phyloP scores from a whole-genome alignment of 1,140 invertebrate species.

The Cydia fagiglandana region DNA sequence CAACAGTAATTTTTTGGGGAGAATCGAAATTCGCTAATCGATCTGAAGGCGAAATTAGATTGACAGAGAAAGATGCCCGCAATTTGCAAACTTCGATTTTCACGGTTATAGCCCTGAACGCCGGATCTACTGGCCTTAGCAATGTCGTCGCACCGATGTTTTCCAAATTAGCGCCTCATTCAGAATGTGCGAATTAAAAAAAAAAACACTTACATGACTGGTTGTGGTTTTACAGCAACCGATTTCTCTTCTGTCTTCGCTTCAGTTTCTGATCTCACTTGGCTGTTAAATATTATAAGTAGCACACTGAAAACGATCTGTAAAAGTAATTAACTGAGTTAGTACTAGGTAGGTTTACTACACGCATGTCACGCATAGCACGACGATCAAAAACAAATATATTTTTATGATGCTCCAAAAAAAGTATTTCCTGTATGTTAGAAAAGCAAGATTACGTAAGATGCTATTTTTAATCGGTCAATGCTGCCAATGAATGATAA shows the following conservation, averaged over 20 bases:
- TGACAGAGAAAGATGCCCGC: no score
- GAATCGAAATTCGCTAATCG: no score
- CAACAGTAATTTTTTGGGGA: no score
- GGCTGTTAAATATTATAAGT: slow-evolving; percentile 4
- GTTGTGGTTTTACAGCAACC: neutral
- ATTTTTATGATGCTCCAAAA: no score
- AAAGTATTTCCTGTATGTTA: no score
- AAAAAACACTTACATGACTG: slow-evolving; percentile 11
- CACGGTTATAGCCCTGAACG: neutral
- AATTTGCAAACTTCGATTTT: no score
- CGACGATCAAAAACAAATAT: neutral
- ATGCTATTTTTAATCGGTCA: no score
- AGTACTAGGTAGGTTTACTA: no score
- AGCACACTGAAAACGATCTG: neutral
- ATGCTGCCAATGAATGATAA: no score
- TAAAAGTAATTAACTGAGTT: neutral
- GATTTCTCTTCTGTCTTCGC: slow-evolving; percentile 19
- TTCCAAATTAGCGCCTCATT: slow-evolving; percentile 10
- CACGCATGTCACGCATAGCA: neutral
- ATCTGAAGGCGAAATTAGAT: no score
- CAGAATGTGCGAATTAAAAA: slow-evolving; percentile 5
- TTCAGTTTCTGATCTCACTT: slow-evolving; percentile 1
- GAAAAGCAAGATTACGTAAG: no score
- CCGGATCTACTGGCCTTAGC: neutral
- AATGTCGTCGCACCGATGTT: neutral